A percentile compares a stretch with the other conserved stretches of the same genome.
Conservation (phyloP, 2,113 vertebrate species). For the Daphoenositta chrysoptera region DNA sequence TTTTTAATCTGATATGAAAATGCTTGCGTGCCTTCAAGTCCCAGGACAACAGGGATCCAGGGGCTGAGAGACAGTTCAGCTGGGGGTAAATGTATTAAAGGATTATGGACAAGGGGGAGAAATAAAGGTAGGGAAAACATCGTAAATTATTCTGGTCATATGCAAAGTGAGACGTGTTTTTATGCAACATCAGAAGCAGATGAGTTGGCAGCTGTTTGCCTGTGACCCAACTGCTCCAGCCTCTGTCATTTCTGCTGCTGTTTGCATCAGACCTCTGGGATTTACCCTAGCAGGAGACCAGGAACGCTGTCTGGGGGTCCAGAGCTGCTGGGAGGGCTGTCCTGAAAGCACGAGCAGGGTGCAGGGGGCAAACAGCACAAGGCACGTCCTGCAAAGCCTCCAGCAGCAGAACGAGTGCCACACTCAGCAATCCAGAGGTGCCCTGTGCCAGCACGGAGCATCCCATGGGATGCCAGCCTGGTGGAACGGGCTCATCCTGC, state of each 20-base stretch:
- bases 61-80: constrained; percentile 10
- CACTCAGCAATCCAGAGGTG: not conserved
- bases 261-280: not conserved
- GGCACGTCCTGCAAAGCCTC: not conserved
- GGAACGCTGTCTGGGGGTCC: not conserved
- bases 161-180: not conserved
- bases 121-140: constrained; percentile 33
- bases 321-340: not conserved
- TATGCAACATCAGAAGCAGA: constrained; percentile 1
- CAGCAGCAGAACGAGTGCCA: not conserved
- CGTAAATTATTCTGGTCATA: not conserved
- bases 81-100: constrained; percentile 12
- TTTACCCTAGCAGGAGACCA: not conserved
- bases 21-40: not conserved
- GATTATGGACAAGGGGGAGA: not conserved
- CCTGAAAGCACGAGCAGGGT: not conserved
- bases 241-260: not conserved
- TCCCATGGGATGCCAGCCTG: not conserved
- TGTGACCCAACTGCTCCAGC: not conserved
- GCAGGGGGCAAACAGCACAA: not conserved
- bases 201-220: not conserved
- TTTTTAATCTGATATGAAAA: constrained; percentile 29
- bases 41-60: not conserved
- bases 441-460: not conserved
- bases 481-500: not conserved